Base-by-base conservation (phyloP, 2,888 invertebrate genomes). In the Caenorhabditis angaria region DNA sequence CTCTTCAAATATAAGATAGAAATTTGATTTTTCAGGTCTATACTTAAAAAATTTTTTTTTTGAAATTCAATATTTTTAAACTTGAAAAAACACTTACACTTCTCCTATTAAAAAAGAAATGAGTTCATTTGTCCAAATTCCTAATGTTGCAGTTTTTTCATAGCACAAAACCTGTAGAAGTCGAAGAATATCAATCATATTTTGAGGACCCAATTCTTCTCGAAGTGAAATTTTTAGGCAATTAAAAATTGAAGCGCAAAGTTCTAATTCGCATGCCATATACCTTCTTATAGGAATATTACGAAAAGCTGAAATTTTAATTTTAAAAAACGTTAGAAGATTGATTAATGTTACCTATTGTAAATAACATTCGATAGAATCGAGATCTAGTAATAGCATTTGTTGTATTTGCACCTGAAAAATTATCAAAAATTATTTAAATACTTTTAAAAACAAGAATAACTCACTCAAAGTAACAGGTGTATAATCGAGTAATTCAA, bases 191-290 rank as follows among this genome's bases (percentile, higher is more conserved):
- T 85, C 84, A 27, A 85, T 82, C 69, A 84, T 67, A 59, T 82
- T 83, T 66, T 85, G 84, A 2, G 84, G 83, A 27, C 84, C 85
- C 6, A 84, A 61, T 54, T 84, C 75, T 29, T 85, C 84, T 32
- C 65, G 51, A 6, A 84, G 48, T 22, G 83, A 82, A 8, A 66
- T 47, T 60, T 78, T 76, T 24, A 85, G 70, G 58, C 81, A 80
- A 12, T 72, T 57, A 29, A 76, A 83, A 10, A 83, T 77, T 3
- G 84, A 58, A 1, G 64, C 74, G 28, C 82, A 79, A 47, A 85
- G 41, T 27, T 79, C 65, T 8, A 81, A 60, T 14, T 83, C 81
- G 29, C 69, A 53, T 41, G 81, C 76, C 69, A 83, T 67, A 58
- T 65, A 78, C 2, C 81, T 65, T 1, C 85, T 79, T 12, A 85